Percentiles rank a stretch among this genome's conserved stretches.
phyloP scores from a whole-genome alignment of 2,113 vertebrate species.

The Himantopus leucocephalus region DNA sequence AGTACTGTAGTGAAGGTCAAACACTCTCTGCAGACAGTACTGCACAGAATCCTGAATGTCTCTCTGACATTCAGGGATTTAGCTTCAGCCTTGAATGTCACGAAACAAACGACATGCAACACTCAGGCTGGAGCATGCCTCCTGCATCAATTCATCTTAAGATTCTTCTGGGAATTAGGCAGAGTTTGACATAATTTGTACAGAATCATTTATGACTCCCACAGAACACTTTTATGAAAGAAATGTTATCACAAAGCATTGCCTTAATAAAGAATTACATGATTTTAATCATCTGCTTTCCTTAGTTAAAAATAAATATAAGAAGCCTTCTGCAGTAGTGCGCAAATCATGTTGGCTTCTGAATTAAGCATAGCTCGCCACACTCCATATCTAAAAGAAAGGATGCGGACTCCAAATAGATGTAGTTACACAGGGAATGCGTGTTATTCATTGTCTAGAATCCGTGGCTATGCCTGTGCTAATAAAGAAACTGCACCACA shows the following conservation, averaged over 20 bases:
- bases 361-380: neutral
- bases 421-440: neutral
- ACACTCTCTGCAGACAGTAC: constrained; percentile 21
- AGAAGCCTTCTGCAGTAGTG: neutral
- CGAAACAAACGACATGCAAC: neutral
- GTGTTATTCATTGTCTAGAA: neutral
- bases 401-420: constrained; percentile 1
- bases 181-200: constrained; percentile 14
- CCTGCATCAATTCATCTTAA: constrained; percentile 15
- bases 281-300: neutral
- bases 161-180: constrained; percentile 20
- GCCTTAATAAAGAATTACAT: constrained; percentile 46
- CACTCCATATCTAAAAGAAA: constrained; percentile 18
- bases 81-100: constrained; percentile 38
- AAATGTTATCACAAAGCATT: constrained; percentile 41
- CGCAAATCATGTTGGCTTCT: neutral
- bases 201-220: neutral
- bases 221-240: neutral
- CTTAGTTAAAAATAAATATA: constrained; percentile 24
- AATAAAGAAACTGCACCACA: neutral
- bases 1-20: constrained; percentile 38
- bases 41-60: constrained; percentile 31
- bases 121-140: neutral
- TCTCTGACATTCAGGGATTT: constrained; percentile 49
- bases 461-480: neutral